These are phyloP conservation scores for Hemibagrus wyckioides DNA, from an alignment of 2,113 vertebrate genomes.

Conservation along the genomic window DNA sequence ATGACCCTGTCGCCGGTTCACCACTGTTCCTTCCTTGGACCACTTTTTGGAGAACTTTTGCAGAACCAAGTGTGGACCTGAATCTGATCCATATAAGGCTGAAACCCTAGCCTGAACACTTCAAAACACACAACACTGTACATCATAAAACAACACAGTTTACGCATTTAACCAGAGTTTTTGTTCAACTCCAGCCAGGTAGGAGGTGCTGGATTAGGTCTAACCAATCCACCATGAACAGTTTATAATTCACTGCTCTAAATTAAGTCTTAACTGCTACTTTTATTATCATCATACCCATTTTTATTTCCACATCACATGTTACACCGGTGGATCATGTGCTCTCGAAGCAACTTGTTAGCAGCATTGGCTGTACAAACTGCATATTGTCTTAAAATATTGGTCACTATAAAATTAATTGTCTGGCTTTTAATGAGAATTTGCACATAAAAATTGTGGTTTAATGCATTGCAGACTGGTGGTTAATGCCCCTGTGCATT, in stretches of 20 bases:
- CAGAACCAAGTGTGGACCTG: neutral
- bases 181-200: neutral
- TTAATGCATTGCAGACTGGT: neutral
- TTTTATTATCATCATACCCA: too few species aligned
- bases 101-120: neutral
- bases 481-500: neutral
- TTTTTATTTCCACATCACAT: too few species aligned
- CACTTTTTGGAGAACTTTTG: too few species aligned
- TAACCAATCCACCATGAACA: neutral
- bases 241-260: neutral
- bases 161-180: neutral
- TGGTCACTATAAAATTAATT: neutral
- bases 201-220: too few species aligned
- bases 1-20: too few species aligned
- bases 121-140: neutral
- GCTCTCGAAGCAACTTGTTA: neutral
- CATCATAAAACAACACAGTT: neutral
- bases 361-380: neutral
- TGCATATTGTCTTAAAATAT: neutral
- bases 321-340: neutral
- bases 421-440: neutral
- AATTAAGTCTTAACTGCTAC: neutral
- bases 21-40: too few species aligned
- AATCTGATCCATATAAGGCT: neutral
- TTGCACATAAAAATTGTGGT: neutral